Evolutionary conservation across 2,888 invertebrate species (phyloP), one percentile per base, ranked within the genome.

Genomic region (Lasius platythorax): DNA sequence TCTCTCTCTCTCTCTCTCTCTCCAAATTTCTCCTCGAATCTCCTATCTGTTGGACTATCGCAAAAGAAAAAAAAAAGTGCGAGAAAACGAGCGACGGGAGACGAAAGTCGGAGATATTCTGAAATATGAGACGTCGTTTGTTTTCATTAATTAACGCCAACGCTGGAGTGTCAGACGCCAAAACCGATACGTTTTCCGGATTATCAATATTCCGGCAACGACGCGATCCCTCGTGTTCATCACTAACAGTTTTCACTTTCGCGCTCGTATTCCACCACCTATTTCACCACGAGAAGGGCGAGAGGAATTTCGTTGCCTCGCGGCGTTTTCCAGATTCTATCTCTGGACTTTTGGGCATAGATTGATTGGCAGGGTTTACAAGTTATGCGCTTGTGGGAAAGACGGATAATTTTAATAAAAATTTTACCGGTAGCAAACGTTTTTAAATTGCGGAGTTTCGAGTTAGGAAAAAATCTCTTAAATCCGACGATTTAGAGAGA

Each of bases 111-210:
- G 81, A 87, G 70, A 70, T 85, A 83, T 87, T 85, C 40, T 83
- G 87, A 90, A 87, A 88, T 87, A 87, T 82, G 82, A 85, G 83
- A 66, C 85, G 83, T 87, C 89, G 82, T 92, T 92, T 87, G 85
- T 93, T 91, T 89, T 88, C 90, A 91, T 92, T 91, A 92, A 90
- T 81, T 73, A 83, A 72, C 33, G 58, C 40, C 58, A 61, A 56
- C 64, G 37, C 53, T 43, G 46, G 28, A 56, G 70, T 50, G 81
- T 37, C 79, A 79, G 79, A 37, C 37, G 46, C 46, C 12, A 37
- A 61, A 63, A 73, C 73, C 58, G 70, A 85, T 81, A 84, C 75
- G 46, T 85, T 86, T 82, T 46, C 84, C 50, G 53, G 53, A 82
- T 73, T 85, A 68, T 86, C 79, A 85, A 85, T 81, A 85, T 79